Base-by-base conservation (phyloP, 2,888 invertebrate genomes). In the Listrodromus nycthemerus region DNA sequence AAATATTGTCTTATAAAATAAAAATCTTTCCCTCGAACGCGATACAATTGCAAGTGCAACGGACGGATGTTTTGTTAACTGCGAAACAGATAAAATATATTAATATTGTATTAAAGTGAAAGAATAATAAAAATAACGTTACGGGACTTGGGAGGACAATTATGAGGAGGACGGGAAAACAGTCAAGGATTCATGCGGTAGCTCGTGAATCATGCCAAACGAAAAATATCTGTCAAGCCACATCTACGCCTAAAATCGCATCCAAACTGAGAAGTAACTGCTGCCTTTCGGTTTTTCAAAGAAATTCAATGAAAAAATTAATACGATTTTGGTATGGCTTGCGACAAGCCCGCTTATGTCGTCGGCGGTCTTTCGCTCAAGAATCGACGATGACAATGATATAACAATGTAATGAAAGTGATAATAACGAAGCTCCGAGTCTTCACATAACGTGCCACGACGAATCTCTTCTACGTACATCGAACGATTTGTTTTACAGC, bases 251-350 rank as follows among this genome's bases (percentile, higher is more conserved):
- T 65, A 66, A 75, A 82, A 78, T 84, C 78, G 65, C 80, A 71
- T 88, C 82, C 66, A 88, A 91, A 91, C 92, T 91, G 92, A 92
- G 91, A 91, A 92, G 91, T 91, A 89, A 89, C 85, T 83, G 91
- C 90, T 90, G 91, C 87, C 87, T 86, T 85, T 77, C 77, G 16
- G 41, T 16, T 45, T 58, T 30, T 48, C 16, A 69, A 77, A 66
- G 66, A 27, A 67, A 65, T 21, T 10, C 8, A 27, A 52, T 37
- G 33, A 66, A 33, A 75, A 37, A 33, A 75, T 67, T 58, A 67
- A 58, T 67, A 67, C 27, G 55, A 41, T 58, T 27, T 30, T 52
- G 37, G 71, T 58, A 66, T 58, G 67, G 55, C n/a, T 30, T 69
- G 80, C 73, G 79, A 45, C 4, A 45, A 69, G 7, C 50, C 37